These are phyloP conservation scores for Amphipyra berbera DNA, from an alignment of 2,888 invertebrate genomes.

Conservation along the genomic window DNA sequence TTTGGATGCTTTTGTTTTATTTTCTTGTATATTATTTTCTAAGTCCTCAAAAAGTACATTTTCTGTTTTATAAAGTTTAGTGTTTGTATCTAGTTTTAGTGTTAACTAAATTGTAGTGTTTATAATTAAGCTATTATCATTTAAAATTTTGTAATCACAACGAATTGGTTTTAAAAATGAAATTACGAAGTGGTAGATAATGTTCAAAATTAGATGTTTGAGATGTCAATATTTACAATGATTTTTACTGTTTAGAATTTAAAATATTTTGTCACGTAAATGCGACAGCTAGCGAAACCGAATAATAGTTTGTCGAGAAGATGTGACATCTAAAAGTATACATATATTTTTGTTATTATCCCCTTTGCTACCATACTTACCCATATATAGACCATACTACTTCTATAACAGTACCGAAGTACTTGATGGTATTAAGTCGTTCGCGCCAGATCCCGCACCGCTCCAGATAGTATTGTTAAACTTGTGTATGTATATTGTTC, in stretches of 20 bases:
- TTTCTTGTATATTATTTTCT: slow-evolving; percentile 57
- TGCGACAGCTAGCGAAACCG: slow-evolving; percentile 51
- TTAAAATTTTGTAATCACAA: slow-evolving; percentile 56
- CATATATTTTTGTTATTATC: slow-evolving; percentile 28
- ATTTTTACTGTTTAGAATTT: slow-evolving; percentile 31
- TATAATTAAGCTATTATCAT: slow-evolving; percentile 48
- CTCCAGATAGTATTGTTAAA: slow-evolving; percentile 74
- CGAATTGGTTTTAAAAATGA: slow-evolving; percentile 47
- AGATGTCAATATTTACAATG: slow-evolving; percentile 42
- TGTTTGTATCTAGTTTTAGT: slow-evolving; percentile 58
- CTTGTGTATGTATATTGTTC: slow-evolving; percentile 85
- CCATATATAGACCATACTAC: slow-evolving; percentile 8
- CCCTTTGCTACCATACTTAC: slow-evolving; percentile 24
- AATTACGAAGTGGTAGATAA: slow-evolving; percentile 33
- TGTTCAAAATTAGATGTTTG: slow-evolving; percentile 33
- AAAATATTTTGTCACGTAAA: slow-evolving; percentile 32
- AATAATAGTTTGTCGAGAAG: slow-evolving; percentile 36
- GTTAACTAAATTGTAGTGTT: slow-evolving; percentile 59
- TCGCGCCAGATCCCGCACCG: slow-evolving; percentile 52
- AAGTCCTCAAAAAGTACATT: slow-evolving; percentile 60
- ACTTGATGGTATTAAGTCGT: slow-evolving; percentile 18
- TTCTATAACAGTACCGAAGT: slow-evolving; percentile 19
- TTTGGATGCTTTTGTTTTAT: slow-evolving; percentile 60
- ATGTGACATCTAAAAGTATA: slow-evolving; percentile 19
- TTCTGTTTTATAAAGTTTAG: slow-evolving; percentile 52